Evolutionary conservation across 2,888 invertebrate genomes (phyloP).

Genomic region (Carcina quercana): DNA sequence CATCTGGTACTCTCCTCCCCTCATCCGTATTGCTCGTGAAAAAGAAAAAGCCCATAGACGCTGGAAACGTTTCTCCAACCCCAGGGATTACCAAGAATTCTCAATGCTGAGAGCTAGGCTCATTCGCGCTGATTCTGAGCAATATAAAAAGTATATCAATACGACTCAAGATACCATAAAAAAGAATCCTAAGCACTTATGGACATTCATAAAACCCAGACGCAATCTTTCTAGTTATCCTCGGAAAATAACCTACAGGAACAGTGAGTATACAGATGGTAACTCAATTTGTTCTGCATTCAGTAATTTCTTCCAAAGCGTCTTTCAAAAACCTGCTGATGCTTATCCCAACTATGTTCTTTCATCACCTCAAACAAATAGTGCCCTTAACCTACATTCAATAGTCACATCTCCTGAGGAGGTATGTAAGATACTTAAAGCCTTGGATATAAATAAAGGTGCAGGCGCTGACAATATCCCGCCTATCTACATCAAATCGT

Average conservation of each 20-base stretch:
- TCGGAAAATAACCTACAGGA: no score
- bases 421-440: not conserved
- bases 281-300: no score
- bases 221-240: no score
- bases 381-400: not conserved
- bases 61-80: not conserved
- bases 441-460: not conserved
- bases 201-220: not conserved
- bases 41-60: not conserved
- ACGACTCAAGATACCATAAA: no score
- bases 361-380: no score
- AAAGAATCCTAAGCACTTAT: not conserved
- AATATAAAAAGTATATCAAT: no score
- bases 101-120: no score
- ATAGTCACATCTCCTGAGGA: not conserved
- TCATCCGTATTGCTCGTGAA: not conserved
- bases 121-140: no score
- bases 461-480: slow-evolving; percentile 2
- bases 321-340: no score
- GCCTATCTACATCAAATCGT: not conserved
- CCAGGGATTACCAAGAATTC: not conserved
- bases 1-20: not conserved
- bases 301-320: no score
- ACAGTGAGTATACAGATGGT: no score
- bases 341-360: no score